Percentiles rank a stretch among this genome's conserved stretches.
Conservation (phyloP, 2,797 vertebrate species). For the Crax fasciolata region DNA sequence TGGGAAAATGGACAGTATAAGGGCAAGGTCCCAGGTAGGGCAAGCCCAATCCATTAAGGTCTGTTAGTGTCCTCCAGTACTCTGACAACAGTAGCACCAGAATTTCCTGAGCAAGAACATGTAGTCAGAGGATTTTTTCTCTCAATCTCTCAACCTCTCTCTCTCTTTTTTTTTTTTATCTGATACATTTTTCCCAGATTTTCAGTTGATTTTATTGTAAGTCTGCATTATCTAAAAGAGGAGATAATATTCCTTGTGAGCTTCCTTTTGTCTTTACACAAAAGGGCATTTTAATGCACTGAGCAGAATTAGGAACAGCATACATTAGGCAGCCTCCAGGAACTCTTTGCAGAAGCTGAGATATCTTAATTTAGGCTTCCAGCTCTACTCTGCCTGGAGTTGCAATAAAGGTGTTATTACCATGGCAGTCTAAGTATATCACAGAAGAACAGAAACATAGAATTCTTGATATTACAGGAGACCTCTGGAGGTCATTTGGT, state of each 20-base stretch:
- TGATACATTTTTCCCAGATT: fast-evolving
- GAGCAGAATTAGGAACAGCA: neutral
- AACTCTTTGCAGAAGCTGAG: neutral
- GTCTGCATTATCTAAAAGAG: neutral
- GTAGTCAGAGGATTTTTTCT: neutral
- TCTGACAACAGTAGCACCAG: neutral
- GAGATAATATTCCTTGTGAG: neutral
- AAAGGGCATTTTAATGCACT: neutral
- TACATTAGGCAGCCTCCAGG: neutral
- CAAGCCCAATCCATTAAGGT: neutral
- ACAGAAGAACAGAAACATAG: neutral
- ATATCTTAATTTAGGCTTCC: neutral
- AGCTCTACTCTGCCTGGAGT: neutral
- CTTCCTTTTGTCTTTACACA: neutral
- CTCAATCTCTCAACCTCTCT: neutral
- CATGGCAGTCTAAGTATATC: neutral
- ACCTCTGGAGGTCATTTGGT: neutral
- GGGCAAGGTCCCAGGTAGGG: neutral
- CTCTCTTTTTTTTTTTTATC: neutral
- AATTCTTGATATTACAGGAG: neutral
- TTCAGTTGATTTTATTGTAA: neutral
- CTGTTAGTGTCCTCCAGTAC: neutral
- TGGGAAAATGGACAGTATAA: neutral
- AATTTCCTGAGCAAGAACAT: neutral
- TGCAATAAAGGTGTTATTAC: neutral